These are phyloP conservation scores for Oopsacas minuta DNA, from an alignment of 37 sponge, comb jelly and placozoan species.

Conservation along the genomic window DNA sequence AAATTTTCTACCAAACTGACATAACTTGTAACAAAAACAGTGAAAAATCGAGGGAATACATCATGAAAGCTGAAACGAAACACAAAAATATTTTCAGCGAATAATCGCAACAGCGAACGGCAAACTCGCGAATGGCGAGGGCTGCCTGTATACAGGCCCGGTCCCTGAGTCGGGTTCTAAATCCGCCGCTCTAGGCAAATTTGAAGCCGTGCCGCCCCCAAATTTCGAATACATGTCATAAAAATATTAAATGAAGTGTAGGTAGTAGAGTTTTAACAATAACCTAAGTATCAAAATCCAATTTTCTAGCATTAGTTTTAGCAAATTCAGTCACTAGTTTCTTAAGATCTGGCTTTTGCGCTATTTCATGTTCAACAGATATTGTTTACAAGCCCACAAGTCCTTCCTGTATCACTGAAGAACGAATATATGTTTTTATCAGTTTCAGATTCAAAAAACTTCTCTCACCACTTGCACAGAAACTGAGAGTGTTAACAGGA, in stretches of 20 bases:
- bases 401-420: not conserved
- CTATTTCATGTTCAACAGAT: not conserved
- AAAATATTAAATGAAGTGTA: not conserved
- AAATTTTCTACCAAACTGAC: too few species aligned
- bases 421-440: not conserved
- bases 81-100: too few species aligned
- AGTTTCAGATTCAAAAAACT: not conserved
- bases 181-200: conserved; percentile 18
- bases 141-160: too few species aligned
- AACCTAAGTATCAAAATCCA: not conserved
- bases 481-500: not conserved
- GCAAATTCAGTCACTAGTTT: not conserved
- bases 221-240: conserved; percentile 14
- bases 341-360: not conserved
- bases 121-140: too few species aligned
- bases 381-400: not conserved
- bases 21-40: too few species aligned
- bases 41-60: too few species aligned
- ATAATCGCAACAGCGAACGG: too few species aligned
- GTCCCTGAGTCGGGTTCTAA: conserved; percentile 15
- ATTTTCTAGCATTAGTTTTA: not conserved
- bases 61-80: too few species aligned
- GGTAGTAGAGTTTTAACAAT: not conserved
- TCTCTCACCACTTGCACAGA: not conserved
- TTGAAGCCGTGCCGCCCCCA: conserved; percentile 11